These are phyloP conservation scores for Ceratoteleas bidentatus DNA, from an alignment of 1,140 invertebrate species.

Conservation along the genomic window DNA sequence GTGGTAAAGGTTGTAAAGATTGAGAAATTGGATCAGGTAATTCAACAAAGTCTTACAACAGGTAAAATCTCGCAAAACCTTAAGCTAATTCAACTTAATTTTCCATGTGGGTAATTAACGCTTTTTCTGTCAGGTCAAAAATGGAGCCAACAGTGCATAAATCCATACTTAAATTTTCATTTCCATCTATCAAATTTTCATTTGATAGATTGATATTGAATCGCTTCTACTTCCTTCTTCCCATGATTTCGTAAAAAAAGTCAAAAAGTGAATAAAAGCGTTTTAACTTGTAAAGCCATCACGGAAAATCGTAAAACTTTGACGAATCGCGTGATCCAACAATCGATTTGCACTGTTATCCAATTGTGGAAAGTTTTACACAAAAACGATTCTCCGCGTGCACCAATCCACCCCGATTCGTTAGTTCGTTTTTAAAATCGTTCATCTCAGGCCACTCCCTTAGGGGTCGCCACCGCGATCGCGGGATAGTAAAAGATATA, in stretches of 20 bases:
- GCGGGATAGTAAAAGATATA: slow-evolving; percentile 69
- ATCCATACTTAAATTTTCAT: too few relatives aligned
- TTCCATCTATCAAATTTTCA: too few relatives aligned
- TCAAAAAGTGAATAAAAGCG: too few relatives aligned
- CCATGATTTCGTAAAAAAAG: too few relatives aligned
- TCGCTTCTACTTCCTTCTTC: too few relatives aligned
- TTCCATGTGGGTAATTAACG: too few relatives aligned
- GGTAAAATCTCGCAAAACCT: too few relatives aligned
- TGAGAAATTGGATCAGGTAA: slow-evolving; percentile 31
- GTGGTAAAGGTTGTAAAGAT: slow-evolving; percentile 3
- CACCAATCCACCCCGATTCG: slow-evolving; percentile 20
- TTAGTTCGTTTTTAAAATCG: slow-evolving; percentile 42
- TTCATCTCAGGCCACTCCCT: slow-evolving; percentile 17
- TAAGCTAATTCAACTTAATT: too few relatives aligned
- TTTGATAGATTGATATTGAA: too few relatives aligned
- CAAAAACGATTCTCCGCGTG: slow-evolving; percentile 32
- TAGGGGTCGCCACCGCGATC: slow-evolving; percentile 29
- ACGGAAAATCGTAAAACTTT: slow-evolving; percentile 23
- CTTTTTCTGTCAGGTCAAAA: too few relatives aligned
- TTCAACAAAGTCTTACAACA: slow-evolving; percentile 3
- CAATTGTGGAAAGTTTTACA: slow-evolving; percentile 36
- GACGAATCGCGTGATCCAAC: slow-evolving; percentile 1
- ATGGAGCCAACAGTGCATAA: too few relatives aligned
- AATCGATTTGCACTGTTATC: slow-evolving; percentile 7
- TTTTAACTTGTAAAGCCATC: too few relatives aligned